phyloP scores from a whole-genome alignment of 2,113 vertebrate species.

The Zosterops lateralis region DNA sequence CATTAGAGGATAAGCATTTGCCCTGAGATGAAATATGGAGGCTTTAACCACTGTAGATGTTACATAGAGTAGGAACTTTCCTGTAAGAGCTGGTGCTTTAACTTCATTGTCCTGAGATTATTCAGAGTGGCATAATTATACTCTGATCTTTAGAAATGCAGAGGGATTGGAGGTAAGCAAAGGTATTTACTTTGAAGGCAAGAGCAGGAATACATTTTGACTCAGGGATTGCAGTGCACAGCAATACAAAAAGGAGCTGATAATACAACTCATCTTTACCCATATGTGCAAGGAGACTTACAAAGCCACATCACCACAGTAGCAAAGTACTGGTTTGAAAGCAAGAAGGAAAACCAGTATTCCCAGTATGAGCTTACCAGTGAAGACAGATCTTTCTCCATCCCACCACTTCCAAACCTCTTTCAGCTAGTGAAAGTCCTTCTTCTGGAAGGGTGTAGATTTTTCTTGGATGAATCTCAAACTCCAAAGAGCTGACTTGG shows the following conservation, averaged over 20 bases:
- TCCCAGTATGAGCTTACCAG: not conserved
- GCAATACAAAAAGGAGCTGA: not conserved
- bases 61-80: not conserved
- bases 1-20: not conserved
- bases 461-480: not conserved
- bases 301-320: not conserved
- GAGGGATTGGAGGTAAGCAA: not conserved
- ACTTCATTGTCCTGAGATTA: constrained; percentile 6
- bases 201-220: constrained; percentile 5
- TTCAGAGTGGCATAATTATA: not conserved
- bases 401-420: not conserved
- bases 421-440: not conserved
- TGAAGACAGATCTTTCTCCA: not conserved
- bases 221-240: not conserved
- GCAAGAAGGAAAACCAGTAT: not conserved
- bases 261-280: not conserved
- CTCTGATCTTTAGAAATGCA: not conserved
- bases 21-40: not conserved
- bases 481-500: not conserved
- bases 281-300: not conserved
- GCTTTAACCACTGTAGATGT: not conserved
- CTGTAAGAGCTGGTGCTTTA: not conserved
- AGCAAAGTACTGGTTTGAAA: not conserved
- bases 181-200: constrained; percentile 48
- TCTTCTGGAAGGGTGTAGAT: not conserved